phyloP scores from a whole-genome alignment of 2,113 vertebrate genomes.

The Misgurnus anguillicaudatus region DNA sequence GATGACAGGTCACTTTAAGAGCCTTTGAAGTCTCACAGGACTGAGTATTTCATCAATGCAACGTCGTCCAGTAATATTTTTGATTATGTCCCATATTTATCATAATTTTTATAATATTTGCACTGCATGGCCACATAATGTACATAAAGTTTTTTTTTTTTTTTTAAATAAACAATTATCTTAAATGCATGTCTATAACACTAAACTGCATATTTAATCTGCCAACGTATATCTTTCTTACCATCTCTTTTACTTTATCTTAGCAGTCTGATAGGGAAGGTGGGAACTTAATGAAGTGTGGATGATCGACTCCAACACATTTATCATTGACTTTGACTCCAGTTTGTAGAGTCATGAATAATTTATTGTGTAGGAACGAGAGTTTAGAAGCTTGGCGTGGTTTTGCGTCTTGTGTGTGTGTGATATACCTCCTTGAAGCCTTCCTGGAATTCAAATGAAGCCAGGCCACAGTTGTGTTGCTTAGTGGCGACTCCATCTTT shows the following conservation, averaged over 20 bases:
- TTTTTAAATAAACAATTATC: neutral
- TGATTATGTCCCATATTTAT: neutral
- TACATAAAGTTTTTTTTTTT: neutral
- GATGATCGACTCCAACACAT: constrained; percentile 65
- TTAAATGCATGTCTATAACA: neutral
- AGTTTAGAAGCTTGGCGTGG: constrained; percentile 67
- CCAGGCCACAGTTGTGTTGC: constrained; percentile 31
- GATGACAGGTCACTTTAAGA: constrained; percentile 29
- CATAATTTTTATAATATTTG: neutral
- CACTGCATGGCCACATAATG: constrained; percentile 1
- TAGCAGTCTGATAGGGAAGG: constrained; percentile 49
- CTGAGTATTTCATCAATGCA: constrained; percentile 15
- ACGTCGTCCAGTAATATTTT: neutral
- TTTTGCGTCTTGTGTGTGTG: constrained; percentile 37
- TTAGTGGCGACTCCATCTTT: constrained; percentile 25
- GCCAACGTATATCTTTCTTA: constrained; percentile 29
- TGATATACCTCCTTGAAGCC: constrained; percentile 70
- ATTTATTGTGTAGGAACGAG: constrained; percentile 74
- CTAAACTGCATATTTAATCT: constrained; percentile 6
- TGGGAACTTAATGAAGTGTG: constrained; percentile 70
- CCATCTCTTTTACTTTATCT: constrained; percentile 20
- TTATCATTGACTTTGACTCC: constrained; percentile 74
- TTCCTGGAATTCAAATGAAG: constrained; percentile 66
- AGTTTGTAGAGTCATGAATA: constrained; percentile 73
- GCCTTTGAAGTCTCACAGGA: constrained; percentile 6